Evolutionary conservation across 2,888 invertebrate genomes (phyloP).

Genomic region (Neoaliturus tenellus): DNA sequence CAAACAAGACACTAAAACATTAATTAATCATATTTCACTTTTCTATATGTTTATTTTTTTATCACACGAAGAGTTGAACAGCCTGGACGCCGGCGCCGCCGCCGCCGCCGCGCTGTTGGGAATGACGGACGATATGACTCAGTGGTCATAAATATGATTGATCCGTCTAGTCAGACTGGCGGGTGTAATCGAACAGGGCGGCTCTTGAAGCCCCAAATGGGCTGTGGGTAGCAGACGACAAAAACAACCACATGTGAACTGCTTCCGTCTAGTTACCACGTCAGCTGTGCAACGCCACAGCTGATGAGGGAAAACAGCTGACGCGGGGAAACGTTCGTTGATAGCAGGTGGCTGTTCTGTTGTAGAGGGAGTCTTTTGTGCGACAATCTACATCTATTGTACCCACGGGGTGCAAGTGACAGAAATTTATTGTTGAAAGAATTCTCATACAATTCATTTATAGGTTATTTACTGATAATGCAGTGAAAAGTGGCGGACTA

Average conservation of each 20-base stretch:
- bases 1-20: too few relatives aligned
- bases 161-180: background rate
- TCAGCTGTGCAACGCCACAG: constrained; percentile 8
- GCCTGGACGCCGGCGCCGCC: too few relatives aligned
- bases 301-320: background rate
- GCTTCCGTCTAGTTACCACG: constrained; percentile 19
- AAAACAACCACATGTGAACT: constrained; percentile 44
- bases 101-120: too few relatives aligned
- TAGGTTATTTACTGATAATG: too few relatives aligned
- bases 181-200: background rate
- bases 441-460: too few relatives aligned
- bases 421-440: too few relatives aligned
- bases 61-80: too few relatives aligned
- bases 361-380: background rate
- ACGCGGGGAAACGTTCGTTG: background rate
- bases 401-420: too few relatives aligned
- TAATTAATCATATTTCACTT: too few relatives aligned
- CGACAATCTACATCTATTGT: too few relatives aligned
- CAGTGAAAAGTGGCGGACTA: too few relatives aligned
- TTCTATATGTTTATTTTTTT: too few relatives aligned
- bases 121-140: background rate
- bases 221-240: constrained; percentile 12
- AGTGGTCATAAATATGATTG: background rate
- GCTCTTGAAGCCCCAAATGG: constrained; percentile 39
- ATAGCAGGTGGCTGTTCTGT: background rate